Evolutionary conservation across 2,797 vertebrate species (phyloP), one percentile per base, ranked within the genome.

Genomic region (Knipowitschia caucasica): DNA sequence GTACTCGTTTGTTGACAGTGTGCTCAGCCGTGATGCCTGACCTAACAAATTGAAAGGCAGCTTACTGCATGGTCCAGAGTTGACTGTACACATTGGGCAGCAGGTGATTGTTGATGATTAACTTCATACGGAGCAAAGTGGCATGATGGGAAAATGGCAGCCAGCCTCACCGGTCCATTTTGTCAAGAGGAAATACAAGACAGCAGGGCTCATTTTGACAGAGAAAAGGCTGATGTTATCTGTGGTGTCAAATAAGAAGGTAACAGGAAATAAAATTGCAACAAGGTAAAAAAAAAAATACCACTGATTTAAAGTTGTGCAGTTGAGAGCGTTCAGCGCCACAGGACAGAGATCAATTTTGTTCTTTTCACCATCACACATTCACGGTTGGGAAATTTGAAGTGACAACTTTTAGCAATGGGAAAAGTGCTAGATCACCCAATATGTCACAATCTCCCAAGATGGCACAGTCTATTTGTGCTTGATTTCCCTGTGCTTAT

Each of bases 21-120:
- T 23, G 53, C 71, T 83, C 64, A 55, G 71, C 78, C 72, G 73
- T 46, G 49, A 59, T 24, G 11, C 67, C 62, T 45, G 56, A 76
- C 66, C 55, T 60, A 66, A 67, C 43, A 36, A 39, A 46, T 52
- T 4, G 44, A 56, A 73, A 52, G 54, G 57, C 36, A 49, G 38
- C 67, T 50, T 43, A 0, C 51, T 10, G 59, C 56, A 59, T 56
- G 70, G 59, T 56, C 42, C 12, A 20, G 51, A 54, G 55, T 40
- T 10, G 72, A 64, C 50, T 68, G 72, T 67, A 62, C 67, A 81
- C 67, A 61, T n/a, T 33, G 62, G 62, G 77, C 71, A 79, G 77
- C 81, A 83, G 76, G 80, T 76, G 75, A 77, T 68, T 57, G 64
- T 62, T 64, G 70, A 82, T 79, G 82, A 84, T 79, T 79, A 77